Base-by-base conservation (phyloP, 2,113 vertebrate species). In the Rhagologus leucostigma region DNA sequence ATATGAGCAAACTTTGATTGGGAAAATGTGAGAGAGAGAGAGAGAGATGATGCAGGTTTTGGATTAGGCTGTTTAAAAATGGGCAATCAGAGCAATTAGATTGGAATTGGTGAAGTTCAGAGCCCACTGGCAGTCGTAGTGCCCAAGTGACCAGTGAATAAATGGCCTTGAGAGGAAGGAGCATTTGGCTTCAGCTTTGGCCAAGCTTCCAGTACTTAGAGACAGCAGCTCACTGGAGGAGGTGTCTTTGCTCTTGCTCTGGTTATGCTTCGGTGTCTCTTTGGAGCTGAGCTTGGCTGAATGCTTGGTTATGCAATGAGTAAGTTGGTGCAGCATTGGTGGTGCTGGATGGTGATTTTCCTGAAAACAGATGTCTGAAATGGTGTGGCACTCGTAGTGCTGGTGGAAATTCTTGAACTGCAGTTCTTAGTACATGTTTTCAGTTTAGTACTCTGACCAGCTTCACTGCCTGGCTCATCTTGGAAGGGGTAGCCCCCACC, bases 121-220 rank as follows among this genome's bases (percentile, higher is more conserved):
- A 56, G 30, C 42, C 37, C 0, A 0, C 22, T 30, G 17, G 50
- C 44, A 14, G 44, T 44, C 0, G 0, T 13, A 18, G 42, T 39
- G 32, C 57, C 59, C 59, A 50, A 68, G n/a, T 0, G 0, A 47
- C 42, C 42, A 26, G 57, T 47, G 74, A 35, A 35, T 57, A 32
- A 81, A 53, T 32, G n/a, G 8, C n/a, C 16, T 37, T 20, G 18
- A 2, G 2, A 42, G 30, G 26, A 53, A 14, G 46, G n/a, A 62
- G 26, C 4, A 0, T 60, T 62, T 46, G 44, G 22, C 44, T 4
- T 13, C 53, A 41, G 46, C 32, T 37, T 60, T 52, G 37, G 42
- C 60, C 3, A 3, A 8, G 35, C 26, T 2, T 1, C 12, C 16
- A 2, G 26, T 16, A 1, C 41, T 13, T 23, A 2, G 6, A 60